Base-by-base conservation (phyloP, 2,888 invertebrate genomes). In the Orthonychiurus folsomi region DNA sequence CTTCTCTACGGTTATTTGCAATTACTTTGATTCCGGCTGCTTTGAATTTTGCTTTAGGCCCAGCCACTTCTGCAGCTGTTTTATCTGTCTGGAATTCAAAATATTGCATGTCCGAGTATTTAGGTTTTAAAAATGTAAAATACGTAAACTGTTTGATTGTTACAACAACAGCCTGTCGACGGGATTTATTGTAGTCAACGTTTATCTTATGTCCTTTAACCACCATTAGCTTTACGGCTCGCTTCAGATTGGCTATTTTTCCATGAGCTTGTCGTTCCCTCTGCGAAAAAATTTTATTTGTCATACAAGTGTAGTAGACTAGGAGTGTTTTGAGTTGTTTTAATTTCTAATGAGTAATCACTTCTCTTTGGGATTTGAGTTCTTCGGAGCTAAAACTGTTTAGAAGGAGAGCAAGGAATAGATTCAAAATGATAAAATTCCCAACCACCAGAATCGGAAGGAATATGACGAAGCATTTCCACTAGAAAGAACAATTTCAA, bases 381-480 rank as follows among this genome's bases (percentile, higher is more conserved):
- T 93, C 93, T 79, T 93, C 92, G 60, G 91, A 92, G 79, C 93
- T 93, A 77, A 95, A 95, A 76, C 94, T 94, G 82, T 93, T 95
- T 83, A 96, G 91, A 82, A 96, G 83, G 85, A 95, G 83, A 77
- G 95, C 95, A 84, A 96, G 87, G 84, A 96, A 96, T 82, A 95
- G 88, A 78, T 95, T 95, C 76, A 95, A 86, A 72, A 96, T 94
- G 88, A 95, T 93, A 77, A 95, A 95, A 79, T 95, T 94, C 62
- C 95, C 95, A 87, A 96, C 90, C 3, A 95, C 92, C 57, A 95
- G 81, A 24, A 94, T 93, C 56, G 94, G 93, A 63, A 96, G 82
- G 79, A 95, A 95, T 74, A 96, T 91, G 65, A 91, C 88, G 80
- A 95, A 89, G 77, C 95, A 96, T 54, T 88, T 86, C 67, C 90